These are phyloP conservation scores for Homalodisca vitripennis DNA, from an alignment of 1,140 invertebrate species.

Conservation along the genomic window DNA sequence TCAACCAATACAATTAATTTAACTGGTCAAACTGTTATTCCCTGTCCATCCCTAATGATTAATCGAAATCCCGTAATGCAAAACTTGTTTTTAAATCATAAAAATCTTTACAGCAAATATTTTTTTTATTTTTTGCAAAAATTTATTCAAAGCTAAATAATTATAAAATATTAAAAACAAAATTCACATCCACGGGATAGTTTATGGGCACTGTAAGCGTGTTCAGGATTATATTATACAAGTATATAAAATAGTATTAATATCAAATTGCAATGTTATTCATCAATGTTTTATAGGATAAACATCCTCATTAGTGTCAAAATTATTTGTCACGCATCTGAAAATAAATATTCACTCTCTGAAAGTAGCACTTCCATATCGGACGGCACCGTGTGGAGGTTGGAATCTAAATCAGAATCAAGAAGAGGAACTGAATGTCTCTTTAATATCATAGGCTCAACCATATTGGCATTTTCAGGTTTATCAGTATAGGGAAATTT, in stretches of 20 bases:
- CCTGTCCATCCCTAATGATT: background rate
- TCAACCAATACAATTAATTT: too few species aligned
- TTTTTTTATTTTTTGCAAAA: too few species aligned
- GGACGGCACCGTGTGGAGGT: constrained; percentile 60
- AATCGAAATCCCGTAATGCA: background rate
- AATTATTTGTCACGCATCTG: constrained; percentile 52
- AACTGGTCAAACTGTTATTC: background rate
- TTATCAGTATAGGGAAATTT: constrained; percentile 28
- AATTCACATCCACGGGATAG: constrained; percentile 10
- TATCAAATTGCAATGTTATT: background rate
- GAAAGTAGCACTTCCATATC: constrained; percentile 62
- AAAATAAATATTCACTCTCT: constrained; percentile 60
- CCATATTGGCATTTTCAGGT: background rate
- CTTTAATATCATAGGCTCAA: constrained; percentile 5
- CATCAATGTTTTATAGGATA: background rate
- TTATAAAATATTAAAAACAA: background rate
- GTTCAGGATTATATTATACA: background rate
- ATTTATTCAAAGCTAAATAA: too few species aligned
- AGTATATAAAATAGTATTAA: constrained; percentile 11
- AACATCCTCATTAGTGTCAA: background rate
- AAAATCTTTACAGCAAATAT: too few species aligned
- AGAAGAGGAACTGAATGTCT: constrained; percentile 30
- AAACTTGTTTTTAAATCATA: constrained; percentile 1
- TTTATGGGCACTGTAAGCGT: background rate
- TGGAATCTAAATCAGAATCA: constrained; percentile 50